Base-by-base conservation (phyloP, 2,888 invertebrate species). In the Carpatolechia fugitivella region DNA sequence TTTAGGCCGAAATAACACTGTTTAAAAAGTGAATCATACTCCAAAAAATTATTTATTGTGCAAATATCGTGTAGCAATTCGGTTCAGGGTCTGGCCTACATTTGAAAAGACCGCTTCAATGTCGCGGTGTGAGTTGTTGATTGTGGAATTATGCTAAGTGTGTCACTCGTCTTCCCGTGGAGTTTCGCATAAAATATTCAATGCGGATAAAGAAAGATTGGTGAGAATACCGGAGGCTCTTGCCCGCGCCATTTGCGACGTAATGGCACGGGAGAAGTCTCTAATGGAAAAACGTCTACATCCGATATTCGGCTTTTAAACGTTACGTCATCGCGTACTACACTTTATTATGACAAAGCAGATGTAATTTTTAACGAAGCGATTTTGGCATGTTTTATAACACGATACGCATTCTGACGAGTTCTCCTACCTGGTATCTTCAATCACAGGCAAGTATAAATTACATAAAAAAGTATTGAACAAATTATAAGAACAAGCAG, bases 281-380 rank as follows among this genome's bases (percentile, higher is more conserved):
- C 70, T 80, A 79, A 82, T 82, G 78, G 76, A 76, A 78, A 80
- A 79, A 77, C 65, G 72, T 72, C 75, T 74, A 67, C 66, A 3
- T 20, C n/a, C 77, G 66, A 59, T 13, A 5, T 44, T 44, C 68
- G 69, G 63, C 66, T 72, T 69, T 72, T 68, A 71, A 66, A 63
- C 61, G 59, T 63, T 67, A 59, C 61, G 60, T 68, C 63, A 69
- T 64, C 66, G 63, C 66, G 63, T 56, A 57, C 55, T 55, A 60
- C 50, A 56, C 53, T 50, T 24, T 24, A 24, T 6, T 24, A 24
- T 10, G 29, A 11, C 10, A 29, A 29, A 46, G n/a, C 29, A 29
- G 20, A 20, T 24, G 6, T 30, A 44, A 44, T 16, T 24, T 44
- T 1, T 1, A 44, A 44, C 41, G n/a, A 24, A 18, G 24, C 11